Percentiles rank a stretch among this genome's conserved stretches.
phyloP scores from a whole-genome alignment of 1,140 invertebrate species.

The Lepidurus arcticus region DNA sequence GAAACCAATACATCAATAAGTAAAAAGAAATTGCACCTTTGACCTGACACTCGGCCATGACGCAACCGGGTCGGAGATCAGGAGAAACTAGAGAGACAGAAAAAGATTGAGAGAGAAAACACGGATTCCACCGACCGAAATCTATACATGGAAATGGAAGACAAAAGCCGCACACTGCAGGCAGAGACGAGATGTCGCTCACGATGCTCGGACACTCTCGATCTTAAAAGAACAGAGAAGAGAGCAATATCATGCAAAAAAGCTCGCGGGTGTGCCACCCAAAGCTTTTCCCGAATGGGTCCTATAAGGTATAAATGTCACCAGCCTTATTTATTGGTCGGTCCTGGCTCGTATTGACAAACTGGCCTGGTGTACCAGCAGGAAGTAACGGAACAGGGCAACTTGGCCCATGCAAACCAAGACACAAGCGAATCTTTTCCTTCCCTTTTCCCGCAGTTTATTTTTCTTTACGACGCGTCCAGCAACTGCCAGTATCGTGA shows the following conservation, averaged over 20 bases:
- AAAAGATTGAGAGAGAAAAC: no score
- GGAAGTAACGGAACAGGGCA: background rate
- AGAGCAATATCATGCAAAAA: slow-evolving; percentile 2
- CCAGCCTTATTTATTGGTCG: background rate
- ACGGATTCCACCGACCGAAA: no score
- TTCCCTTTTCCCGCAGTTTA: background rate
- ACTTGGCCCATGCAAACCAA: background rate
- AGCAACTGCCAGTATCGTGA: background rate
- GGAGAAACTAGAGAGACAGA: no score
- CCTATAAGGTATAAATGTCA: slow-evolving; percentile 10
- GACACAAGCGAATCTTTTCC: background rate
- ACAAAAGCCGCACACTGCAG: background rate
- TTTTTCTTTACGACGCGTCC: background rate
- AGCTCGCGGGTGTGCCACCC: background rate
- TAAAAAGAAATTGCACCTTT: background rate
- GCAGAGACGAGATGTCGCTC: background rate
- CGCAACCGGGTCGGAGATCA: no score
- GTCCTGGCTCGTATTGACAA: background rate
- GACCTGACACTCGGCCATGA: background rate
- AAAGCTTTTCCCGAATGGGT: background rate
- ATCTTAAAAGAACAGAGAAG: background rate
- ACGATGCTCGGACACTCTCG: background rate
- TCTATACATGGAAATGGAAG: background rate
- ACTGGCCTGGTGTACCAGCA: background rate
- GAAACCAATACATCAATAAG: background rate